Conservation (phyloP, 2,113 vertebrate genomes). For the Apaloderma vittatum region DNA sequence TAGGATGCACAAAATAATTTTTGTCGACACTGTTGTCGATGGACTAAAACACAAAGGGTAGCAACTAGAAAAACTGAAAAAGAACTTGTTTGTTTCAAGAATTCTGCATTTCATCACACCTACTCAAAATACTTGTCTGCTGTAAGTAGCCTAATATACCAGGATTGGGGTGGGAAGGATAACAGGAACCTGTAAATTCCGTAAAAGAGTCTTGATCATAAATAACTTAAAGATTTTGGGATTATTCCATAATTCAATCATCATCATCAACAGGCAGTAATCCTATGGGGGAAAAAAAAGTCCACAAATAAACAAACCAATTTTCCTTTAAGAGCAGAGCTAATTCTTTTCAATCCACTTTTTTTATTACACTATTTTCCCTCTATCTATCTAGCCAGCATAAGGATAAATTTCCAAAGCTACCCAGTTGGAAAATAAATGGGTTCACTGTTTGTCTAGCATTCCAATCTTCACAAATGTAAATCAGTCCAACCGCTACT, state of each 20-base stretch:
- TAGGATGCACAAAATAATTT: neutral
- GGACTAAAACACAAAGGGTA: neutral
- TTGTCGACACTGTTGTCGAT: neutral
- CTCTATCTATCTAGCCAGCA: constrained; percentile 82
- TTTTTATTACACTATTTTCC: constrained; percentile 83
- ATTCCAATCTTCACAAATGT: constrained; percentile 86
- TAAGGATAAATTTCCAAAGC: constrained; percentile 87
- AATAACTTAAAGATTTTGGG: constrained; percentile 62
- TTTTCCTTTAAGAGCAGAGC: constrained; percentile 84
- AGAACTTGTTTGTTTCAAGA: neutral
- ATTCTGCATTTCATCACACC: neutral
- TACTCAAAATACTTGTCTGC: neutral
- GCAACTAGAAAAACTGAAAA: neutral
- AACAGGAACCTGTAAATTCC: constrained; percentile 10
- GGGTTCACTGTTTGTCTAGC: constrained; percentile 83
- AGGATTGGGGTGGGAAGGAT: neutral
- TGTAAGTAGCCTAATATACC: neutral
- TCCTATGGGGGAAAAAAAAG: constrained; percentile 44
- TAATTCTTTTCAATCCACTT: constrained; percentile 86
- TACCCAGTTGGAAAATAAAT: constrained; percentile 85
- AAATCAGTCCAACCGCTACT: constrained; percentile 83
- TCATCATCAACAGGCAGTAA: constrained; percentile 72
- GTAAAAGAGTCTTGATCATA: constrained; percentile 37
- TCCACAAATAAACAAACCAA: constrained; percentile 83
- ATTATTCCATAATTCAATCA: constrained; percentile 72